Conservation (phyloP, 2,888 invertebrate genomes). For the Mythimna vitellina region DNA sequence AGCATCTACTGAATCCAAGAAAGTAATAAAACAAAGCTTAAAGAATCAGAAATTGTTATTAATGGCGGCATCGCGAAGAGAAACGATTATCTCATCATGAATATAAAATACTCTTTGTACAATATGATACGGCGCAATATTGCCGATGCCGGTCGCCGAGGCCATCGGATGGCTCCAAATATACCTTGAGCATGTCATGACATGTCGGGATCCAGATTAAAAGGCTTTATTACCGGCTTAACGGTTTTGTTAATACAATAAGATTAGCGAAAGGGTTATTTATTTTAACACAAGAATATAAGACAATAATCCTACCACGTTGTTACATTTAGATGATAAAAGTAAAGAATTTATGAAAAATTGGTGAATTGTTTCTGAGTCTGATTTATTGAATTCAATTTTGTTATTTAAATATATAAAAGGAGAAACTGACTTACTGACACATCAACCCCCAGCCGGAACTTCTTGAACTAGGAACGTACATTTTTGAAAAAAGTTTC, state of each 20-base stretch:
- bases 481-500: too few species aligned
- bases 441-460: too few species aligned
- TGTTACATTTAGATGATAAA: background rate
- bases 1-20: background rate
- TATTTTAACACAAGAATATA: background rate
- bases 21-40: constrained; percentile 18
- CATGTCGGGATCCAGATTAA: constrained; percentile 47
- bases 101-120: constrained; percentile 35
- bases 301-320: background rate
- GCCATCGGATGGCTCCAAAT: constrained; percentile 44
- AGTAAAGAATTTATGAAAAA: background rate
- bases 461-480: too few species aligned
- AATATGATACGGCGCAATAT: constrained; percentile 37
- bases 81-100: constrained; percentile 33
- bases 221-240: constrained; percentile 36
- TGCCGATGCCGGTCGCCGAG: constrained; percentile 30
- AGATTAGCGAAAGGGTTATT: background rate
- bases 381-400: too few species aligned
- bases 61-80: constrained; percentile 11
- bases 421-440: too few species aligned
- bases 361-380: too few species aligned
- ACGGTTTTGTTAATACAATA: constrained; percentile 23
- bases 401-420: too few species aligned
- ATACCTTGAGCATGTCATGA: constrained; percentile 60
- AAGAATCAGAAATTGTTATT: constrained; percentile 34